phyloP scores from a whole-genome alignment of 1,140 invertebrate genomes.

The Nasonia longicornis region DNA sequence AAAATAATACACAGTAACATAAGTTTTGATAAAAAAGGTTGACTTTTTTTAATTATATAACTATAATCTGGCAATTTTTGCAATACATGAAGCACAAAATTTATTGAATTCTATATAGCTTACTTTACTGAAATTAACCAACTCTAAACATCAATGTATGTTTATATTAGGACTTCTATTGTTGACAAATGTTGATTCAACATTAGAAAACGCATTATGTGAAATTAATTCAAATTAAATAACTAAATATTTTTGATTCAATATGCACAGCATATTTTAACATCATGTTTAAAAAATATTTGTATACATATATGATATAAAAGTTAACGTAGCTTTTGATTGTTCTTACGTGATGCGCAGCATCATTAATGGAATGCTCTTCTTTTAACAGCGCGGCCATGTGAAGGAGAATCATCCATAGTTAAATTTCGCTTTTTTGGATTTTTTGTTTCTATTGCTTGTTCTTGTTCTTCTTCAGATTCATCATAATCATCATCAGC shows the following conservation, averaged over 20 bases:
- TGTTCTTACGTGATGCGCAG: neutral
- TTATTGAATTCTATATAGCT: too few relatives aligned
- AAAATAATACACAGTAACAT: too few relatives aligned
- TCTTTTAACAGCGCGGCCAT: neutral
- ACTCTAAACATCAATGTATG: neutral
- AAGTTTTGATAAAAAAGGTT: too few relatives aligned
- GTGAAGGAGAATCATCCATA: neutral
- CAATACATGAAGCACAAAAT: too few relatives aligned
- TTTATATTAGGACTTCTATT: neutral
- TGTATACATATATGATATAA: neutral
- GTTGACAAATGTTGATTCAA: too few relatives aligned
- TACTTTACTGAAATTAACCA: too few relatives aligned
- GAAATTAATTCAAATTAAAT: neutral
- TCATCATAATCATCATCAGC: conserved; percentile 15
- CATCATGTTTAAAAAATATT: neutral
- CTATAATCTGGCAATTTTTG: too few relatives aligned
- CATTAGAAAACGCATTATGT: too few relatives aligned
- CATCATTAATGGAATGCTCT: neutral
- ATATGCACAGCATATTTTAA: conserved; percentile 2
- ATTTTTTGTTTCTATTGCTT: neutral
- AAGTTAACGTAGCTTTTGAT: neutral
- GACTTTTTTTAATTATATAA: too few relatives aligned
- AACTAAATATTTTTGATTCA: neutral
- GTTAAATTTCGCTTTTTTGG: conserved; percentile 17
- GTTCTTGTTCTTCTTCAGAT: conserved; percentile 25